Conservation (phyloP, 92 coral and sea anemone species). For the Diadumene lineata region DNA sequence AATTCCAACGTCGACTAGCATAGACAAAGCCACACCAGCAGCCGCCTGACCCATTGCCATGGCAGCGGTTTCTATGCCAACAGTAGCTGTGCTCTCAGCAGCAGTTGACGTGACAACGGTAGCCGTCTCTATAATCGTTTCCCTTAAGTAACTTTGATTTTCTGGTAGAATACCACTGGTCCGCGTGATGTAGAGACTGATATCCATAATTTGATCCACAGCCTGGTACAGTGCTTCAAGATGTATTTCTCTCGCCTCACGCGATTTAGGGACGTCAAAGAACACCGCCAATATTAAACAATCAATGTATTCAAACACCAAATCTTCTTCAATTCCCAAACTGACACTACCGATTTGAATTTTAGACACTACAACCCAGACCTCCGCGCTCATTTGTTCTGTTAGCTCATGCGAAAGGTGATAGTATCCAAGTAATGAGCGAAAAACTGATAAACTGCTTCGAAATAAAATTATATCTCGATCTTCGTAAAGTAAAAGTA, state of each 20-base stretch:
- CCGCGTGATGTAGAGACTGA: slow-evolving; percentile 49
- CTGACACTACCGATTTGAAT: slow-evolving; percentile 17
- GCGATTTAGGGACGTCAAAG: slow-evolving; percentile 54
- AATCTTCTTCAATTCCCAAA: slow-evolving; percentile 47
- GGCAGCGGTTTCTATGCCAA: slow-evolving; percentile 99
- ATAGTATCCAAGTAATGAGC: slow-evolving; percentile 19
- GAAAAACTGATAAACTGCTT: slow-evolving; percentile 29
- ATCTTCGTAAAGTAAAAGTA: slow-evolving; percentile 47
- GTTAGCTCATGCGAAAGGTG: slow-evolving; percentile 14
- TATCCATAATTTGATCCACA: slow-evolving; percentile 72
- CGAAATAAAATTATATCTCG: slow-evolving; percentile 43
- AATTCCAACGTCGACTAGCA: slow-evolving; percentile 87
- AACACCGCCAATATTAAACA: slow-evolving; percentile 42
- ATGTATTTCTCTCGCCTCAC: slow-evolving; percentile 44
- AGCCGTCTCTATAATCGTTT: slow-evolving; percentile 90
- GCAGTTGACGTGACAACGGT: slow-evolving; percentile 97
- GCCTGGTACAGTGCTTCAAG: slow-evolving; percentile 72
- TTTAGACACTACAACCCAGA: slow-evolving; percentile 64
- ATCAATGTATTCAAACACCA: slow-evolving; percentile 52
- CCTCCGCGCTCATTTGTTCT: slow-evolving; percentile 36
- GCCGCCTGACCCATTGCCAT: slow-evolving; percentile 98
- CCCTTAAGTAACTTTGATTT: slow-evolving; percentile 59
- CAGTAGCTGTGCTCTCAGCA: slow-evolving; percentile 98
- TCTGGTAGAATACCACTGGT: slow-evolving; percentile 66
- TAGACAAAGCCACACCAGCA: slow-evolving; percentile 94